These are phyloP conservation scores for Coregonus suidteri DNA, from an alignment of 2,797 vertebrate genomes.

Conservation along the genomic window DNA sequence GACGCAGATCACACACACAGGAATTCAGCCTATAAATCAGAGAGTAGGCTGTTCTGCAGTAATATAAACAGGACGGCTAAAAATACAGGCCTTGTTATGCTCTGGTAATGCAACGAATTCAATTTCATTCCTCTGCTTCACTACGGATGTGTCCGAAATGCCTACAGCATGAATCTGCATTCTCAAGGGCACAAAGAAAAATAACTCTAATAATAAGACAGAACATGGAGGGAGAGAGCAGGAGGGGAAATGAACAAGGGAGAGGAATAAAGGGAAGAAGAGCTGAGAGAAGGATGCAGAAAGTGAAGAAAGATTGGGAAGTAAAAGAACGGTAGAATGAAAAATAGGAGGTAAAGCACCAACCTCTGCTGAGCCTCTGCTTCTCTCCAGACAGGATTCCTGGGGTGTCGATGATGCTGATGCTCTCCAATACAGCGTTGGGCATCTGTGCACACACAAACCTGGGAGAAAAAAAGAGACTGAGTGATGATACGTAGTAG, in stretches of 20 bases:
- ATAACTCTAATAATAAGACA: neutral
- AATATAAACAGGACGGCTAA: too few species aligned
- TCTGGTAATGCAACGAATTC: too few species aligned
- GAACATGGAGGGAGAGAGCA: neutral
- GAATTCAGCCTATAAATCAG: constrained; percentile 29
- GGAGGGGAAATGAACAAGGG: neutral
- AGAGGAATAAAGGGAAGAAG: too few species aligned
- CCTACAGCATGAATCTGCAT: neutral
- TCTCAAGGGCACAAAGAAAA: neutral
- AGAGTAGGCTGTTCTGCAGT: constrained; percentile 12
- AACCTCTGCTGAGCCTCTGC: constrained; percentile 61
- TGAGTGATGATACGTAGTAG: neutral
- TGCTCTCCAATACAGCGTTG: constrained; percentile 80
- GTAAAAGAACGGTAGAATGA: neutral
- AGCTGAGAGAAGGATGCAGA: neutral
- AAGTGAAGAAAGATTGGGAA: neutral
- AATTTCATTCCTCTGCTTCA: neutral
- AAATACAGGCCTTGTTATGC: constrained; percentile 13
- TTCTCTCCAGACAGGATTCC: constrained; percentile 73
- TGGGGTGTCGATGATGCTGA: constrained; percentile 82
- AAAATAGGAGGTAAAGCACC: neutral
- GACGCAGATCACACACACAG: constrained; percentile 5
- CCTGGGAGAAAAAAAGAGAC: constrained; percentile 21
- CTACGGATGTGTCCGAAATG: neutral
- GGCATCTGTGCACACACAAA: constrained; percentile 78